phyloP scores from a whole-genome alignment of 2,797 vertebrate species.

The Eurystomus glaucurus region DNA sequence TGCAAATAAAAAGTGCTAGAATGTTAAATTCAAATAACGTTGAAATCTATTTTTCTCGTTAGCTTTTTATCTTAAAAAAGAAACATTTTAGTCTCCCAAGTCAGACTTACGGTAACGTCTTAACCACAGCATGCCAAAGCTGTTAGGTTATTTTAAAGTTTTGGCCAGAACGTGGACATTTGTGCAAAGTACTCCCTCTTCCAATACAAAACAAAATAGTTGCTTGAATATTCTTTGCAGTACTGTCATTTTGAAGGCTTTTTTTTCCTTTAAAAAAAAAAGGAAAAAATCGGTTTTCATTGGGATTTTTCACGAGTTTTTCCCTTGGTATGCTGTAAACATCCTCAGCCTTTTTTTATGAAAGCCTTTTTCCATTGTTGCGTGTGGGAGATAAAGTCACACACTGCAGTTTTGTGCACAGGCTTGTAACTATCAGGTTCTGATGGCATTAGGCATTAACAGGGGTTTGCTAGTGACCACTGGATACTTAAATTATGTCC shows the following conservation, averaged over 20 bases:
- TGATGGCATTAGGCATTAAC: not conserved
- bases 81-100: slow-evolving; percentile 58
- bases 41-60: not conserved
- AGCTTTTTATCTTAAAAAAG: slow-evolving; percentile 35
- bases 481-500: not conserved
- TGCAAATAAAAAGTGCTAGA: not conserved
- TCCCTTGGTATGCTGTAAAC: not conserved
- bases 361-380: not conserved
- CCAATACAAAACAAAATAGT: slow-evolving; percentile 66
- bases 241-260: not conserved
- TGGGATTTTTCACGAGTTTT: not conserved
- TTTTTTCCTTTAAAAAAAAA: not conserved
- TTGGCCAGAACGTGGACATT: slow-evolving; percentile 36
- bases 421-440: not conserved
- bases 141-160: slow-evolving; percentile 71
- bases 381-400: not conserved
- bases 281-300: not conserved
- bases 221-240: slow-evolving; percentile 48
- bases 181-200: slow-evolving; percentile 35
- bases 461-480: not conserved
- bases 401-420: not conserved
- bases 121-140: slow-evolving; percentile 73
- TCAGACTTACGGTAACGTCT: slow-evolving; percentile 68
- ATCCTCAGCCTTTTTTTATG: not conserved
- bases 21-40: slow-evolving; percentile 33